Evolutionary conservation across 2,888 invertebrate species (phyloP).

Genomic region (Molorchus minor): DNA sequence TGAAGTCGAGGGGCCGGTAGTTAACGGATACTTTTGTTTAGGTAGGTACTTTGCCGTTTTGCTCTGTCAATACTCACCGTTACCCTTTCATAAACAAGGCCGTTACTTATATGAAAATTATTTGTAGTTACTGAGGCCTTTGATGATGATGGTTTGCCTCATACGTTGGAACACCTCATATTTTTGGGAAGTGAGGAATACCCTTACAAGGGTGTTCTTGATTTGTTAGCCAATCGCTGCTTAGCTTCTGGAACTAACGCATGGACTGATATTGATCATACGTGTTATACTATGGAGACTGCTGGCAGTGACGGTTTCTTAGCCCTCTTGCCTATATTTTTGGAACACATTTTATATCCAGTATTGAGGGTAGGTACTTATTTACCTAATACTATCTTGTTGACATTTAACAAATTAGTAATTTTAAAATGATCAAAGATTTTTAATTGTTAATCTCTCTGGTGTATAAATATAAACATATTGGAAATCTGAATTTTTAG

Average conservation of each 20-base stretch:
- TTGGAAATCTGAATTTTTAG: conserved; percentile 59
- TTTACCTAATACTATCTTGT: conserved; percentile 4
- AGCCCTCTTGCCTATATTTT: conserved; percentile 86
- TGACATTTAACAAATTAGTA: background rate
- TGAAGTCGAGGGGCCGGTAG: conserved; percentile 89
- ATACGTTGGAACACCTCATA: conserved; percentile 90
- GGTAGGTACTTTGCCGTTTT: no score
- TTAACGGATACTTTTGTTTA: conserved; percentile 86
- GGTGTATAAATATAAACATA: no score
- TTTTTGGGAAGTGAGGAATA: conserved; percentile 91
- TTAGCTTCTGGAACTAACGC: conserved; percentile 93
- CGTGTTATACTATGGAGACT: conserved; percentile 88
- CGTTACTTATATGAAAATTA: no score
- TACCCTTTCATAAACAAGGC: no score
- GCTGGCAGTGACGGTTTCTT: conserved; percentile 89
- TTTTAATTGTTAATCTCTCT: no score
- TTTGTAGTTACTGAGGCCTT: conserved; percentile 85
- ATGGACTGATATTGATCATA: conserved; percentile 88
- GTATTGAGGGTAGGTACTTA: conserved; percentile 70
- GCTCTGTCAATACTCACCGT: no score
- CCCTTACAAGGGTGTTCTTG: conserved; percentile 89
- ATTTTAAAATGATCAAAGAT: no score
- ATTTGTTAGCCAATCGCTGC: conserved; percentile 88
- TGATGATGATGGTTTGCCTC: conserved; percentile 92
- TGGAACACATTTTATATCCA: conserved; percentile 90